phyloP scores from a whole-genome alignment of 2,113 vertebrate species.

The Bungarus multicinctus region DNA sequence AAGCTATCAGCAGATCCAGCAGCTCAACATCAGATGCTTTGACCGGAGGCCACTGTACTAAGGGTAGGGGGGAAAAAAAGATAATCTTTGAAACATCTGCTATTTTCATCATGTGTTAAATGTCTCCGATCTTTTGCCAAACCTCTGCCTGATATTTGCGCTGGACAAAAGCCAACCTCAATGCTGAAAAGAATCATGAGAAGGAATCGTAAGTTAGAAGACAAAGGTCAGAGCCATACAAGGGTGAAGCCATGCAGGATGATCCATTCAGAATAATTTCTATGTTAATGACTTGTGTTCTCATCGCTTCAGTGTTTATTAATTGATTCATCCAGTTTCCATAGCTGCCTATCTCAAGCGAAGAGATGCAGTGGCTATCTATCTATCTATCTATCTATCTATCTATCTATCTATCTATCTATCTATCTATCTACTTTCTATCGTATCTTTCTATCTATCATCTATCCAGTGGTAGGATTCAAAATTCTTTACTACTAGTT shows the following conservation, averaged over 20 bases:
- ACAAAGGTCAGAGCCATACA: background rate
- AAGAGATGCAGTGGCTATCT: background rate
- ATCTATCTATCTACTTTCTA: no score
- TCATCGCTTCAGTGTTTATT: background rate
- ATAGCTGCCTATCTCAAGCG: background rate
- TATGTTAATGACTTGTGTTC: background rate
- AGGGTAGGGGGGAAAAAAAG: accelerated
- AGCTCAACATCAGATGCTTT: background rate
- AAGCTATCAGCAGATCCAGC: background rate
- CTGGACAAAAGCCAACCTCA: background rate
- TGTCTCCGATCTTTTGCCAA: background rate
- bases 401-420: no score
- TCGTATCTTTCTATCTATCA: no score
- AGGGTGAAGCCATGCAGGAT: background rate
- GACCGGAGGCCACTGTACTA: background rate
- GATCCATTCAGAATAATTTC: background rate
- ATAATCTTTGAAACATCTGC: background rate
- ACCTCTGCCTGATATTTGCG: background rate
- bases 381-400: no score
- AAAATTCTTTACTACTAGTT: no score
- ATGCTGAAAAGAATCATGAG: background rate
- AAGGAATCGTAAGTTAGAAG: background rate
- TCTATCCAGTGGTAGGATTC: no score
- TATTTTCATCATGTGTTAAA: background rate
- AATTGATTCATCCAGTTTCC: background rate